Conservation (phyloP, 2,888 invertebrate species). For the Alcis repandata region DNA sequence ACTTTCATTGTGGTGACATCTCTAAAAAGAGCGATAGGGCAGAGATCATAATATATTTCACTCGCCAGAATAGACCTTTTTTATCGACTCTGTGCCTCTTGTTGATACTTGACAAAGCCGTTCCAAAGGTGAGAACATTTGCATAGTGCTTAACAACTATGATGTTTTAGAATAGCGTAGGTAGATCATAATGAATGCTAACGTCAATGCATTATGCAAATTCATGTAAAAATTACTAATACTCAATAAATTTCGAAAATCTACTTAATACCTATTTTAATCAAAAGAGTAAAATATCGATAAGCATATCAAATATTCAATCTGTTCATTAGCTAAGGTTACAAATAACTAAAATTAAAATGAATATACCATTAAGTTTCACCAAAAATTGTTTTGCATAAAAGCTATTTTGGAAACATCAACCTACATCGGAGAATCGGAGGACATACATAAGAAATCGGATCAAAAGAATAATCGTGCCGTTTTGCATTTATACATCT, state of each 20-base stretch:
- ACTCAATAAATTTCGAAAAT: conserved; percentile 7
- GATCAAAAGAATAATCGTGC: conserved; percentile 20
- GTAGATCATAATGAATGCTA: conserved; percentile 23
- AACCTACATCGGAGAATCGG: conserved; percentile 29
- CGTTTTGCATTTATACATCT: conserved; percentile 12
- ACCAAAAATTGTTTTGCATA: conserved; percentile 34
- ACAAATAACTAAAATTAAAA: conserved; percentile 35
- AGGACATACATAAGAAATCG: conserved; percentile 26
- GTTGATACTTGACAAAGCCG: not conserved
- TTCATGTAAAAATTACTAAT: conserved; percentile 15
- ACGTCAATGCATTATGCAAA: conserved; percentile 26
- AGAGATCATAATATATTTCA: no score
- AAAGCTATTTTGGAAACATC: conserved; percentile 31
- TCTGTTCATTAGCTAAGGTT: conserved; percentile 15
- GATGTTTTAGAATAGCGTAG: conserved; percentile 7
- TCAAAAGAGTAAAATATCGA: conserved; percentile 4
- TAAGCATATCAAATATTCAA: conserved; percentile 19
- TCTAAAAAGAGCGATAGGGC: no score
- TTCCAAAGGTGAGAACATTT: not conserved
- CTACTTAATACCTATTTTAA: conserved; percentile 18
- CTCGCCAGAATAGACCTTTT: no score
- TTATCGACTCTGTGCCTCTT: not conserved
- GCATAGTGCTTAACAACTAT: not conserved
- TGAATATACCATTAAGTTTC: conserved; percentile 38
- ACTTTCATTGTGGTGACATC: no score